These are phyloP conservation scores for Chromoteleia sp. DNA, from an alignment of 2,888 invertebrate genomes.

Conservation along the genomic window DNA sequence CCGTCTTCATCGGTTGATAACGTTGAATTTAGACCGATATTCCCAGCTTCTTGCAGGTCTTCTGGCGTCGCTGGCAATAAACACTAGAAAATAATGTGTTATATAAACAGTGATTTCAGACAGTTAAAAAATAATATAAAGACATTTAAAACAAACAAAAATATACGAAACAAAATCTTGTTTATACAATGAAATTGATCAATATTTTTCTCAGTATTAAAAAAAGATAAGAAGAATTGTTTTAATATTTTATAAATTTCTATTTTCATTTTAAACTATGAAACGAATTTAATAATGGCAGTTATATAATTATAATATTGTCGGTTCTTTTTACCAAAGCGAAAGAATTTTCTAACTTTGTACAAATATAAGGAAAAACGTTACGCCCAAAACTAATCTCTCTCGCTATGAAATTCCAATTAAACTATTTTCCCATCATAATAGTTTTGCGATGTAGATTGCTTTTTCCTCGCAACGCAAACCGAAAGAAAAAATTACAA, in stretches of 20 bases:
- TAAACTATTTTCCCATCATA: constrained; percentile 34
- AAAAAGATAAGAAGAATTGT: no score
- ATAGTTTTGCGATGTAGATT: constrained; percentile 59
- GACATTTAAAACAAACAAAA: not conserved
- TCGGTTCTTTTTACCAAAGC: not conserved
- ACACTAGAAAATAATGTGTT: constrained; percentile 85
- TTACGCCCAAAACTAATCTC: constrained; percentile 20
- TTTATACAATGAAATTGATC: no score
- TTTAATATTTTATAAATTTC: no score
- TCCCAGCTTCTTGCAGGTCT: constrained; percentile 88
- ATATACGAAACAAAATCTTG: not conserved
- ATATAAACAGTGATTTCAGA: constrained; percentile 18
- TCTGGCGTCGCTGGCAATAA: constrained; percentile 90
- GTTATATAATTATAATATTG: no score
- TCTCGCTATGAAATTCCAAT: constrained; percentile 38
- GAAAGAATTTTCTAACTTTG: not conserved
- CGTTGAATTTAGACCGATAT: constrained; percentile 85
- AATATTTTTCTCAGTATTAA: no score
- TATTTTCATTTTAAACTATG: no score
- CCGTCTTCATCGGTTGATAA: constrained; percentile 78
- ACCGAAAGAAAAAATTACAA: constrained; percentile 31
- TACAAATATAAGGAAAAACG: constrained; percentile 3
- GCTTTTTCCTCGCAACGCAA: constrained; percentile 33
- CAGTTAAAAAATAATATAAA: constrained; percentile 8
- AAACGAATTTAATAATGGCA: no score